These are phyloP conservation scores for Chaetodon trifascialis DNA, from an alignment of 2,113 vertebrate genomes.

Conservation along the genomic window DNA sequence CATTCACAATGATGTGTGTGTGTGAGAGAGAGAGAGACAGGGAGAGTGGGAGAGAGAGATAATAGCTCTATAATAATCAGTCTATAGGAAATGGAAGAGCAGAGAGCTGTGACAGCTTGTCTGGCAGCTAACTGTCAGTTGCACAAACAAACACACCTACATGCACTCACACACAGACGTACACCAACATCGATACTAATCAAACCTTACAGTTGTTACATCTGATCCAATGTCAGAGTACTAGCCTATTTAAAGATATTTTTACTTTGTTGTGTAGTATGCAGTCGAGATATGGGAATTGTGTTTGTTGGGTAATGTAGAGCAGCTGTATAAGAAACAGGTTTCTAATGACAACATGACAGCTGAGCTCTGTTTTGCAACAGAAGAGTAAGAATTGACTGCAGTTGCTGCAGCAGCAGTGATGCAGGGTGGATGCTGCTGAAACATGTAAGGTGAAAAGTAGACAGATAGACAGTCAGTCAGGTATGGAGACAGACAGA, in stretches of 20 bases:
- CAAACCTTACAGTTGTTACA: slow-evolving; percentile 54
- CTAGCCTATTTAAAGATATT: slow-evolving; percentile 47
- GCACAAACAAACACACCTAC: slow-evolving; percentile 55
- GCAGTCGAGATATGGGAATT: slow-evolving; percentile 22
- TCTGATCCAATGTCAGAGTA: slow-evolving; percentile 54
- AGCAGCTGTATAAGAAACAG: slow-evolving; percentile 34
- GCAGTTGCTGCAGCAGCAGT: slow-evolving; percentile 27
- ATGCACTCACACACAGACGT: slow-evolving; percentile 13
- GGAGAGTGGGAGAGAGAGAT: slow-evolving; percentile 48
- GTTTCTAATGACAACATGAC: slow-evolving; percentile 50
- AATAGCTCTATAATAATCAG: slow-evolving; percentile 78
- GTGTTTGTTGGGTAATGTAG: slow-evolving; percentile 20
- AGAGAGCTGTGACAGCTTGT: slow-evolving; percentile 77
- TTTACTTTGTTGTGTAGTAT: slow-evolving; percentile 24
- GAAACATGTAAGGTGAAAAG: slow-evolving; percentile 22
- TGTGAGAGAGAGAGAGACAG: slow-evolving; percentile 10
- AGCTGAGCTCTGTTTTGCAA: slow-evolving; percentile 48
- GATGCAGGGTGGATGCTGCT: slow-evolving; percentile 39
- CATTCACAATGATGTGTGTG: slow-evolving; percentile 48
- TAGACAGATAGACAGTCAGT: slow-evolving; percentile 45
- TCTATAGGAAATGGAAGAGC: slow-evolving; percentile 68
- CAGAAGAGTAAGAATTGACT: slow-evolving; percentile 25
- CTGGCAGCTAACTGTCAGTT: slow-evolving; percentile 69
- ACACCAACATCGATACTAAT: slow-evolving; percentile 45
- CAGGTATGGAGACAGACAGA: slow-evolving; percentile 36